Percentiles rank a stretch among this genome's conserved stretches.
phyloP scores from a whole-genome alignment of 1,140 invertebrate genomes.

The Papilio polyxenes region DNA sequence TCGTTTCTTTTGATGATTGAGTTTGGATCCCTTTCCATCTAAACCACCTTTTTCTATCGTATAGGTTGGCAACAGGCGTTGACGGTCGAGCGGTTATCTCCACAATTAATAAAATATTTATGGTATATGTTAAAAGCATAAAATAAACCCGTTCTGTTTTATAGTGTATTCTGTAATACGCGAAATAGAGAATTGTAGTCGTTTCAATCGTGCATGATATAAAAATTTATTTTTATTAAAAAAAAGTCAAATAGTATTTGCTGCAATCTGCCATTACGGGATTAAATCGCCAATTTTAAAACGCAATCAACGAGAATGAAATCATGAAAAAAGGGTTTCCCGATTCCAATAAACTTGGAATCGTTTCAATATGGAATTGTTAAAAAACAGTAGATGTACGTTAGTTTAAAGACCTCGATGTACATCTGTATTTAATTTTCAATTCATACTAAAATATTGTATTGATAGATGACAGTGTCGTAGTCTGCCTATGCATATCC shows the following conservation, averaged over 20 bases:
- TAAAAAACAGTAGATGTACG: conserved; percentile 2
- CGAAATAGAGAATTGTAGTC: not conserved
- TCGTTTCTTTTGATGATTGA: not conserved
- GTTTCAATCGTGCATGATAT: not conserved
- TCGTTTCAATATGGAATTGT: conserved; percentile 19
- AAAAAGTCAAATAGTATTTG: conserved; percentile 1
- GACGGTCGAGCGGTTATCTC: not conserved
- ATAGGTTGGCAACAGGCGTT: no score
- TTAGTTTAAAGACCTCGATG: not conserved
- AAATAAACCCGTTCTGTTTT: not conserved
- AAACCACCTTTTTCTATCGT: not conserved
- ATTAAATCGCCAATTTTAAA: conserved; percentile 12
- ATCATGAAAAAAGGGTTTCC: not conserved
- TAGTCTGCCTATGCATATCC: no score
- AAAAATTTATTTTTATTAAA: not conserved
- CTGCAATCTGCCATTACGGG: conserved; percentile 6
- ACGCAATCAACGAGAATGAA: conserved; percentile 14
- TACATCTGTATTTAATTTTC: not conserved
- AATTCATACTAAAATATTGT: not conserved
- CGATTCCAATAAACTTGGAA: conserved; percentile 10
- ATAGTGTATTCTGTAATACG: not conserved
- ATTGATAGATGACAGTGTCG: not conserved
- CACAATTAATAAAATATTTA: not conserved
- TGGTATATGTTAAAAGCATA: not conserved
- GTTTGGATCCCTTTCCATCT: not conserved